Percentiles rank a stretch among this genome's conserved stretches.
Conservation (phyloP, 1,140 invertebrate species). For the Euwallacea fornicatus region DNA sequence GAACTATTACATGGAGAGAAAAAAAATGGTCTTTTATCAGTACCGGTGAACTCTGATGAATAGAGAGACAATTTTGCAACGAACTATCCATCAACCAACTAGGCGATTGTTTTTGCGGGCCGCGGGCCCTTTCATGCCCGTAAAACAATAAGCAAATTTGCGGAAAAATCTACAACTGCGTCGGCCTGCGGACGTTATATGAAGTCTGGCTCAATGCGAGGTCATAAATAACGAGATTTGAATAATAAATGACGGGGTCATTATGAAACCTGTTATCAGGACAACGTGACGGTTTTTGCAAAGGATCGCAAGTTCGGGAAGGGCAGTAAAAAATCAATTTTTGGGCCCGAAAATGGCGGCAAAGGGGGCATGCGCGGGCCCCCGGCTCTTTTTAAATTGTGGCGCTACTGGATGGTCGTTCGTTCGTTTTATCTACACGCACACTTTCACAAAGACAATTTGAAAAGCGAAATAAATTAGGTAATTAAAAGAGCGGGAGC, state of each 20-base stretch:
- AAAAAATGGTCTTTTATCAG: background rate
- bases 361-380: constrained; percentile 27
- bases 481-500: constrained; percentile 15
- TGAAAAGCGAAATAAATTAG: constrained; percentile 11
- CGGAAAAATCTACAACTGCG: constrained; percentile 36
- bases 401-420: background rate
- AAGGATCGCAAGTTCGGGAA: constrained; percentile 45
- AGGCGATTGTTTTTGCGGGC: constrained; percentile 17
- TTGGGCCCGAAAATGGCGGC: constrained; percentile 11
- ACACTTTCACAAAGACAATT: constrained; percentile 15
- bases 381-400: constrained; percentile 19
- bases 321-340: constrained; percentile 48
- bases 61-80: background rate
- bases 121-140: constrained; percentile 11
- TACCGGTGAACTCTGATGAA: background rate
- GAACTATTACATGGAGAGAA: too few species aligned
- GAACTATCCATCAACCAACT: constrained; percentile 27
- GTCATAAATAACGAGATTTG: constrained; percentile 44
- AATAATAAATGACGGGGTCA: constrained; percentile 46
- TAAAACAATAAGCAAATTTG: constrained; percentile 38
- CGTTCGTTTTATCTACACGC: constrained; percentile 19
- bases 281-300: constrained; percentile 42
- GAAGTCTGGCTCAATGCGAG: constrained; percentile 36
- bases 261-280: constrained; percentile 48
- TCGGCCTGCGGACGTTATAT: constrained; percentile 21